phyloP scores from a whole-genome alignment of 2,113 vertebrate species.

The Cranoglanis bouderius region DNA sequence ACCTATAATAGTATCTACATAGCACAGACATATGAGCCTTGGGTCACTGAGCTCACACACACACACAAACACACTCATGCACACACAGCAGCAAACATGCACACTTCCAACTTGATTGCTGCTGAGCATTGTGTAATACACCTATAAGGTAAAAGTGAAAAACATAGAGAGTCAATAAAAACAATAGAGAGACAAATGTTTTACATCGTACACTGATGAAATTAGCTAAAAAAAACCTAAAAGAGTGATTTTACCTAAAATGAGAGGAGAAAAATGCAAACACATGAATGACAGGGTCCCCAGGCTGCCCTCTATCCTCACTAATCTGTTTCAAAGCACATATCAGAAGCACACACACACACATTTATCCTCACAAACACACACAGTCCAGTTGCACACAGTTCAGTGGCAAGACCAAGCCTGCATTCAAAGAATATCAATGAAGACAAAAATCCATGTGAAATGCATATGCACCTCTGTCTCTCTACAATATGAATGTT shows the following conservation, averaged over 20 bases:
- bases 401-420: neutral
- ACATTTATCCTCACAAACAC: neutral
- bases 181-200: neutral
- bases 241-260: neutral
- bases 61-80: neutral
- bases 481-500: neutral
- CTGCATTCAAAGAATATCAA: neutral
- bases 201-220: neutral
- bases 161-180: no score
- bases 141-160: neutral
- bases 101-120: neutral
- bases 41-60: neutral
- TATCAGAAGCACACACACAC: neutral
- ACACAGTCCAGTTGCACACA: constrained; percentile 2
- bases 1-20: neutral
- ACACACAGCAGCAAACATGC: neutral
- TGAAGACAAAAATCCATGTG: neutral
- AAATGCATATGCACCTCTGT: neutral
- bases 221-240: no score
- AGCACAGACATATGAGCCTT: neutral
- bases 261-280: neutral
- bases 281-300: neutral
- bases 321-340: constrained; percentile 3
- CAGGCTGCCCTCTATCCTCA: neutral
- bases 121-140: neutral